These are phyloP conservation scores for Celastrina argiolus DNA, from an alignment of 2,888 invertebrate genomes.

Conservation along the genomic window DNA sequence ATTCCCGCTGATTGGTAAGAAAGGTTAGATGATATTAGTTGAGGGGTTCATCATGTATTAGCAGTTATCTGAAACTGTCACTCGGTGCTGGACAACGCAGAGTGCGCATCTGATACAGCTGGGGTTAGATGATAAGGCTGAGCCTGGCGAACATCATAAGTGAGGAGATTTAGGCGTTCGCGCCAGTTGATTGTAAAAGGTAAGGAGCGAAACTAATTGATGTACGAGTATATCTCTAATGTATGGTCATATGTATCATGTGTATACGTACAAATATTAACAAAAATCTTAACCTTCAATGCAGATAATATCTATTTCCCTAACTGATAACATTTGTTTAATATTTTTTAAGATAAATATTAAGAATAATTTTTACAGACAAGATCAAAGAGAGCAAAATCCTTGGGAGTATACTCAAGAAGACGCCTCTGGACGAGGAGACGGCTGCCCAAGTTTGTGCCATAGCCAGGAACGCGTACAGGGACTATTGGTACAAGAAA, in stretches of 20 bases:
- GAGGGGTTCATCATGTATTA: too few relatives aligned
- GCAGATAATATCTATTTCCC: background rate
- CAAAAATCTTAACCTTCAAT: background rate
- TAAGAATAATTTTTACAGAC: constrained; percentile 41
- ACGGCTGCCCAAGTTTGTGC: constrained; percentile 57
- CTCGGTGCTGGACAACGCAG: constrained; percentile 37
- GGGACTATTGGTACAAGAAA: constrained; percentile 64
- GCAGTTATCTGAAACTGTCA: too few relatives aligned
- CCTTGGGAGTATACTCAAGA: constrained; percentile 50
- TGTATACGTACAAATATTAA: background rate
- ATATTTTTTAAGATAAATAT: too few relatives aligned
- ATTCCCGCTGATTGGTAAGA: too few relatives aligned
- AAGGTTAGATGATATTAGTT: too few relatives aligned
- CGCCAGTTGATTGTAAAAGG: constrained; percentile 52
- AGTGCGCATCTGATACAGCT: constrained; percentile 54
- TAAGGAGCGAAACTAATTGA: constrained; percentile 33
- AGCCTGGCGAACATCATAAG: constrained; percentile 56
- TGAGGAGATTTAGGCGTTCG: constrained; percentile 49
- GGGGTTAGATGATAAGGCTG: constrained; percentile 44
- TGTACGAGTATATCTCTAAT: too few relatives aligned
- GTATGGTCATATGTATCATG: too few relatives aligned
- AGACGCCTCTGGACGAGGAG: constrained; percentile 49
- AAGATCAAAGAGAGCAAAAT: constrained; percentile 56
- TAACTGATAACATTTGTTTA: background rate
- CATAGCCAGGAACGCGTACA: constrained; percentile 58